Conservation (phyloP, 2,113 vertebrate genomes). For the Carlito syrichta region DNA sequence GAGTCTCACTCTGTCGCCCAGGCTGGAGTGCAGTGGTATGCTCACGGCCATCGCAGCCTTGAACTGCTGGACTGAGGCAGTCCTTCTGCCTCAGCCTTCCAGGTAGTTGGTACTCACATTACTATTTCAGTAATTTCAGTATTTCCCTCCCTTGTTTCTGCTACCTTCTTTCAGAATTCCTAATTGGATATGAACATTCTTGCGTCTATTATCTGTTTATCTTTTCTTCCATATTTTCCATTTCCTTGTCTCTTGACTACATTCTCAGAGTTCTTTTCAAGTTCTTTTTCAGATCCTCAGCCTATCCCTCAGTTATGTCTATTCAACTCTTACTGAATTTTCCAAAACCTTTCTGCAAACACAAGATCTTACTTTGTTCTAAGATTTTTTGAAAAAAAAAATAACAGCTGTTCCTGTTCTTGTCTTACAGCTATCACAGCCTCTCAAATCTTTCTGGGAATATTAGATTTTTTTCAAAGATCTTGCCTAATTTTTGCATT, state of each 20-base stretch:
- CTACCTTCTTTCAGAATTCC: not conserved
- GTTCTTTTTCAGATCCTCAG: not conserved
- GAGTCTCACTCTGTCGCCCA: too few species aligned
- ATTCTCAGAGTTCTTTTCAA: not conserved
- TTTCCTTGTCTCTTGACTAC: not conserved
- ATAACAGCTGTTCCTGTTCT: not conserved
- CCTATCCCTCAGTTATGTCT: not conserved
- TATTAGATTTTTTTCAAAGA: not conserved
- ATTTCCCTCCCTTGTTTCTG: not conserved
- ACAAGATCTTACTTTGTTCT: not conserved
- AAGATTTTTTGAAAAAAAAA: not conserved
- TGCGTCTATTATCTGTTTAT: not conserved
- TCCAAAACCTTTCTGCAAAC: not conserved
- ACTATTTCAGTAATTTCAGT: not conserved
- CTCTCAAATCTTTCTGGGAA: not conserved
- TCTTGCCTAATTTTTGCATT: not conserved
- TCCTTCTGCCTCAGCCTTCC: too few species aligned
- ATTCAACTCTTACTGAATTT: not conserved
- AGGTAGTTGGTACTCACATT: too few species aligned
- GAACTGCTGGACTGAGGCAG: too few species aligned
- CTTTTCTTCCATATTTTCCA: not conserved
- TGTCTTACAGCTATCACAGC: not conserved
- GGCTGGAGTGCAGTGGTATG: too few species aligned
- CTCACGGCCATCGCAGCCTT: too few species aligned
- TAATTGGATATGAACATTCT: not conserved